phyloP scores from a whole-genome alignment of 1,140 invertebrate genomes.

The Aphaenogaster floridana region DNA sequence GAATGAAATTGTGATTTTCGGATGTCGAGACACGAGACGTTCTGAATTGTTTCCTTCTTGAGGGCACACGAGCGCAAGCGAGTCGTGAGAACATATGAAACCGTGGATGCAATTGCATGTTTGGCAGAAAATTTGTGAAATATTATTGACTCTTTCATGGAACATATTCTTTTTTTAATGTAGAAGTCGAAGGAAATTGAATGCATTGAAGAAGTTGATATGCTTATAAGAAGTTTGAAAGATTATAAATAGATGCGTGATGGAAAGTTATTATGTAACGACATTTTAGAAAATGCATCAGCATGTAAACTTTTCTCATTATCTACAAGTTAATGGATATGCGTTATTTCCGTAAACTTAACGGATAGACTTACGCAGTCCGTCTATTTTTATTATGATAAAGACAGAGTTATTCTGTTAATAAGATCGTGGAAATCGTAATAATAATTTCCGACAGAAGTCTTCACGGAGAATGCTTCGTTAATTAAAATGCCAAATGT shows the following conservation, averaged over 20 bases:
- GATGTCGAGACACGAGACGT: not conserved
- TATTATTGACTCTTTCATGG: not conserved
- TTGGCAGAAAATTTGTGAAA: slow-evolving; percentile 15
- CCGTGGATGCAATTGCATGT: not conserved
- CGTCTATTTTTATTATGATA: not conserved
- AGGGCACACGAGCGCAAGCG: not conserved
- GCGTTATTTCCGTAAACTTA: not conserved
- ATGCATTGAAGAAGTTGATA: not conserved
- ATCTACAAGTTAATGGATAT: not conserved
- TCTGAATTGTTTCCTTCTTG: slow-evolving; percentile 20
- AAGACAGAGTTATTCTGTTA: slow-evolving; percentile 7
- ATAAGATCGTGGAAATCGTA: slow-evolving; percentile 1
- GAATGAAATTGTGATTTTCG: slow-evolving; percentile 55
- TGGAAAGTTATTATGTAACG: slow-evolving; percentile 1
- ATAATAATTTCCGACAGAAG: not conserved
- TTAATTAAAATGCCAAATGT: slow-evolving; percentile 20
- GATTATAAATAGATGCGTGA: slow-evolving; percentile 6
- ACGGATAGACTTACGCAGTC: not conserved
- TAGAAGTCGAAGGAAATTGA: not conserved
- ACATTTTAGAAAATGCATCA: slow-evolving; percentile 11
- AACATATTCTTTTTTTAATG: not conserved
- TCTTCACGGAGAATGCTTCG: not conserved
- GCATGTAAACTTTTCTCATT: slow-evolving; percentile 31
- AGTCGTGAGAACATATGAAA: not conserved
- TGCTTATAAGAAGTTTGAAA: not conserved